Conservation (phyloP, 2,113 vertebrate genomes). For the Microcebus jonahi region DNA sequence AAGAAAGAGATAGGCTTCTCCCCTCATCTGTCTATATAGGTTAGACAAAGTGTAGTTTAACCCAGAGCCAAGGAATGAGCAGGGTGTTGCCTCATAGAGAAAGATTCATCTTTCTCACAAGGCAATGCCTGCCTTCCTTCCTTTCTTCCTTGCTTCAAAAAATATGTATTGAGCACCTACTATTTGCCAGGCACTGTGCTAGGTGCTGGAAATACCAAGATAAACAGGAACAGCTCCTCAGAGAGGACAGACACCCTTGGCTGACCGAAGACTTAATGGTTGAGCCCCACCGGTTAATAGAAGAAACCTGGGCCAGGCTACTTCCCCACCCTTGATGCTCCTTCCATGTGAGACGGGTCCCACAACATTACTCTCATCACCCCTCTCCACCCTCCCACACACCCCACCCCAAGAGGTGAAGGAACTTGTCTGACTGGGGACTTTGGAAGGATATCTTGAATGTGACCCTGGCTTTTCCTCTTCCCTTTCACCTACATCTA, state of each 20-base stretch:
- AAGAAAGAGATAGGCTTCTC: background rate
- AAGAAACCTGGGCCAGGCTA: background rate
- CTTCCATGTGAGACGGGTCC: background rate
- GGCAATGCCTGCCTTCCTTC: background rate
- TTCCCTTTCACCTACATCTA: background rate
- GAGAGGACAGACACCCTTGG: background rate
- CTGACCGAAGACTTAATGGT: background rate
- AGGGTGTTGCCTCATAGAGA: background rate
- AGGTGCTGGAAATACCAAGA: background rate
- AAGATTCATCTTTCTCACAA: background rate
- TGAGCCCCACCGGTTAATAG: background rate
- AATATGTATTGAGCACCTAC: background rate
- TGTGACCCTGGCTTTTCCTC: background rate
- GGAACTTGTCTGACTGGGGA: background rate
- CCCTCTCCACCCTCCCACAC: background rate
- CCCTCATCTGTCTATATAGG: background rate
- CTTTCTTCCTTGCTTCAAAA: background rate
- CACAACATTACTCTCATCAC: background rate
- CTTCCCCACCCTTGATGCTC: background rate
- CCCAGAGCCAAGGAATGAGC: background rate
- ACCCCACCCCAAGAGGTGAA: background rate
- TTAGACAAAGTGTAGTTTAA: background rate
- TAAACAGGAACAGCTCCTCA: background rate
- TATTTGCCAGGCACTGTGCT: background rate
- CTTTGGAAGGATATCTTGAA: background rate